A percentile compares a stretch with the other conserved stretches of the same genome.
Conservation (phyloP, 35 echinoderm and acorn worm genomes). For the Heliocidaris tuberculata region DNA sequence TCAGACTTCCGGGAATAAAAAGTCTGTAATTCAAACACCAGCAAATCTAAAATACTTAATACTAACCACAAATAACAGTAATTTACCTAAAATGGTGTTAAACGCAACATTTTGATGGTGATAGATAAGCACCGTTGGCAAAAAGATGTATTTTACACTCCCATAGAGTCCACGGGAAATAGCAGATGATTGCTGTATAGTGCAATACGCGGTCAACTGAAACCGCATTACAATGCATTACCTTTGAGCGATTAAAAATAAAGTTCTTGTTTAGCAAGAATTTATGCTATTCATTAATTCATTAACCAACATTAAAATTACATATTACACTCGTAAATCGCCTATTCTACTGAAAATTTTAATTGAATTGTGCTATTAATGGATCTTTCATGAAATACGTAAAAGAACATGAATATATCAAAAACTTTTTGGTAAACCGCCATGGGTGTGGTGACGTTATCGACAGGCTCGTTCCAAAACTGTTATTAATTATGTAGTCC, state of each 20-base stretch:
- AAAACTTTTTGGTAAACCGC: constrained; percentile 36
- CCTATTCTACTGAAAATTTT: neutral
- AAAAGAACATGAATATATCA: neutral
- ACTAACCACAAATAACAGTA: neutral
- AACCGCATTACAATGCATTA: neutral
- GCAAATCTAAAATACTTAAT: neutral
- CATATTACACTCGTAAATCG: neutral
- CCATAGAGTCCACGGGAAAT: neutral
- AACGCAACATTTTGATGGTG: constrained; percentile 43
- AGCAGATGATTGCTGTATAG: neutral
- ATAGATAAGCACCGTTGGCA: constrained; percentile 15
- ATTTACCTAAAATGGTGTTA: constrained; percentile 33
- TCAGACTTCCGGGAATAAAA: constrained; percentile 55
- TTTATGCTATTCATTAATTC: neutral
- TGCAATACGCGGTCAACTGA: neutral
- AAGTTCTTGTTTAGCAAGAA: neutral
- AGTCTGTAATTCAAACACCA: neutral
- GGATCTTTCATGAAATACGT: neutral
- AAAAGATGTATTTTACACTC: neutral
- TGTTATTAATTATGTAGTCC: neutral
- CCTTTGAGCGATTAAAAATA: neutral
- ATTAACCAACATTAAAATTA: neutral
- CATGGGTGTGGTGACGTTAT: constrained; percentile 61
- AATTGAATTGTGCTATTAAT: neutral
- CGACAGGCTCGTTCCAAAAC: constrained; percentile 40